Base-by-base conservation (phyloP, 2,113 vertebrate species). In the Paradisaea rubra region DNA sequence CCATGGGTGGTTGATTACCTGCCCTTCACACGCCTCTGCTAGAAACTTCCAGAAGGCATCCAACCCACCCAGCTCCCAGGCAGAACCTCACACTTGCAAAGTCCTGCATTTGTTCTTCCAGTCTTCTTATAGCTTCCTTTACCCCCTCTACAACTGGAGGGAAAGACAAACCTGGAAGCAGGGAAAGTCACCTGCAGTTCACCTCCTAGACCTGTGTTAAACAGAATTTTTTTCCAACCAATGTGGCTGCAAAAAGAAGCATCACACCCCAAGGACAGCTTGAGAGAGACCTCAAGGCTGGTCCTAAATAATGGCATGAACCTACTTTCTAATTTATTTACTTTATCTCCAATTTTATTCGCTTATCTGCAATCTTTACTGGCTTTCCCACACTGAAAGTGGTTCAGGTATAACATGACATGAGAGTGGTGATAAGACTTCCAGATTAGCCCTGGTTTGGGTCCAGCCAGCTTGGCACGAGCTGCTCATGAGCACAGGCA, bases 21-120 rank as follows among this genome's bases (percentile, higher is more conserved):
- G 20, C 20, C 37, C 23, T 61, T 39, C 68, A 44, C 13, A 37
- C 0, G 1, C 8, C 56, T 50, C 54, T 35, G 74, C 37, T 16
- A n/a, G 54, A 45, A 60, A 6, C n/a, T 59, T 59, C 23, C 4
- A 2, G n/a, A 44, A 70, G 0, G 0, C 3, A 1, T 16, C 41
- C 31, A 33, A 4, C 15, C 20, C 28, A 5, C 20, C 35, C 24
- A 30, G n/a, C 19, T 74, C 49, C 27, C 18, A 16, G 37, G 33
- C 42, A 57, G 28, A 68, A 23, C 33, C 10, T 63, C n/a, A 49
- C 57, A 20, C 28, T 22, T 54, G 10, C 18, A 7, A 39, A 37
- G 47, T 49, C 42, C 42, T 52, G 18, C 24, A 11, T 22, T 64
- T 45, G 16, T 35, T 63, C 37, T 65, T 47, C 21, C 41, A 70